Conservation (phyloP, 2,888 invertebrate genomes). For the Sepioteuthis lessoniana region DNA sequence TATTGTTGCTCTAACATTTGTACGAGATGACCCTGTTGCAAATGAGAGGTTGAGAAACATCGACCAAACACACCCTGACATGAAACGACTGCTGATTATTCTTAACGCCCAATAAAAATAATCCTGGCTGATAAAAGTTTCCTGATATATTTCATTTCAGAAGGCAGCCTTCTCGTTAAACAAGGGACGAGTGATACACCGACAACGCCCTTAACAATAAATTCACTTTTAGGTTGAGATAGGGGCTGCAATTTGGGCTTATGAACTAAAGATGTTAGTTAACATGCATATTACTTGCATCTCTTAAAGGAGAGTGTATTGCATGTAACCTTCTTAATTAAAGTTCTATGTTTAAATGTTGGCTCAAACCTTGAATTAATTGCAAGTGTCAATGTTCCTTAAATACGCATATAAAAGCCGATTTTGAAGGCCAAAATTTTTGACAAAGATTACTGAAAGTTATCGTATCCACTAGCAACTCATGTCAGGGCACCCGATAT, state of each 20-base stretch:
- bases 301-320: not conserved
- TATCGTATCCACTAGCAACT: no score
- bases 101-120: not conserved
- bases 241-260: not conserved
- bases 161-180: not conserved
- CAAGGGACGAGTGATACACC: not conserved
- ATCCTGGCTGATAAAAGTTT: not conserved
- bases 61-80: not conserved
- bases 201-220: not conserved
- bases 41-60: not conserved
- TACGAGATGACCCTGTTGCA: not conserved
- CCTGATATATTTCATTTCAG: not conserved
- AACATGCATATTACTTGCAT: not conserved
- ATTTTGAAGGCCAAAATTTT: no score
- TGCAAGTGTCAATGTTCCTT: no score
- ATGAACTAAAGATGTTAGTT: not conserved
- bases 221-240: no score
- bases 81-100: not conserved
- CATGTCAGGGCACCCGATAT: no score
- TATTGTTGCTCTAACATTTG: constrained; percentile 2
- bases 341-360: no score
- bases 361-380: no score
- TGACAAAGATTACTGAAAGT: no score
- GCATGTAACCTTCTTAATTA: not conserved
- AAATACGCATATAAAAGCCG: no score